A percentile compares a stretch with the other conserved stretches of the same genome.
Evolutionary conservation across 2,888 invertebrate genomes (phyloP).

Genomic region (Oasisia sp.): DNA sequence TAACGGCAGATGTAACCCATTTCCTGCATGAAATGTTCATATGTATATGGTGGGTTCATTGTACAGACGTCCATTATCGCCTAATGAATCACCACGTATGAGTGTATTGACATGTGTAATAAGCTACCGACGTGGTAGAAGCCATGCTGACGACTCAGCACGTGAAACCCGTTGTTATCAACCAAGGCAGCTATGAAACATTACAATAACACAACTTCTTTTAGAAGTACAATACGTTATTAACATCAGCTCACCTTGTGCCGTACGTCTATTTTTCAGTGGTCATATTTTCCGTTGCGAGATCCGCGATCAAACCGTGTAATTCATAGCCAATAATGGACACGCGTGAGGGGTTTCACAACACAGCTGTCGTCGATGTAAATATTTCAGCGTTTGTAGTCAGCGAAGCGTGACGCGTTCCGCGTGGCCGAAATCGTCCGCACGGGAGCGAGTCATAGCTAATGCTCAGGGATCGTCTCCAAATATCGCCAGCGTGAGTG

Average conservation of each 20-base stretch:
- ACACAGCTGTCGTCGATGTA: slow-evolving; percentile 13
- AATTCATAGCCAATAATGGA: background rate
- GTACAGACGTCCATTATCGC: background rate
- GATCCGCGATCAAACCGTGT: background rate
- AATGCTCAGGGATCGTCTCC: background rate
- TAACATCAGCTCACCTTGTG: background rate
- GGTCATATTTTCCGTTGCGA: background rate
- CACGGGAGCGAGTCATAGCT: background rate
- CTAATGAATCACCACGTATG: background rate
- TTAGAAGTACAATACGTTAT: background rate
- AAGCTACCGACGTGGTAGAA: background rate
- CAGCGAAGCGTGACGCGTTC: background rate
- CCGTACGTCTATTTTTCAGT: background rate
- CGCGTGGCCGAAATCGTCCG: background rate
- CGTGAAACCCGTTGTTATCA: background rate
- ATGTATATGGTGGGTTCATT: background rate
- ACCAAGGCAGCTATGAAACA: background rate
- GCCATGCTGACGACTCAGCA: background rate
- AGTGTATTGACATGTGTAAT: background rate
- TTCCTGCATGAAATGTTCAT: too few species aligned
- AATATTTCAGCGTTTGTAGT: background rate
- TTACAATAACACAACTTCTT: background rate
- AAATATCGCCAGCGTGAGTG: background rate
- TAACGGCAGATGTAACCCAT: too few species aligned
- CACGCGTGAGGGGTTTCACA: background rate